phyloP scores from a whole-genome alignment of 2,888 invertebrate species.

The Aproaerema taeniolella region DNA sequence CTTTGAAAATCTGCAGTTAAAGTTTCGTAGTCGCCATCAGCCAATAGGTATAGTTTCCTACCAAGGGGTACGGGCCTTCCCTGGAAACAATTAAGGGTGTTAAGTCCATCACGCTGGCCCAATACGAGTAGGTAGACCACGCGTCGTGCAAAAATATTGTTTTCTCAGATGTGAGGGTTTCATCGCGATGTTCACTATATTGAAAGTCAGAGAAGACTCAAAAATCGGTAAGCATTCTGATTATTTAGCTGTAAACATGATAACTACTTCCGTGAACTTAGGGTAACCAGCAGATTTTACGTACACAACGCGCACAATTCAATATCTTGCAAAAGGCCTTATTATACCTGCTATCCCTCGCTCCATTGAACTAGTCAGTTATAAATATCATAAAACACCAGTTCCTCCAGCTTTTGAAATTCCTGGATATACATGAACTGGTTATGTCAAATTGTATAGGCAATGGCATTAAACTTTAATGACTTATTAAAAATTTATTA shows the following conservation, averaged over 20 bases:
- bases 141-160: no score
- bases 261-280: slow-evolving; percentile 60
- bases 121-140: no score
- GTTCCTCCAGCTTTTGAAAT: slow-evolving; percentile 28
- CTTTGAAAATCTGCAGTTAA: slow-evolving; percentile 24
- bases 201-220: slow-evolving; percentile 44
- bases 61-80: no score
- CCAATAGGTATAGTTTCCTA: no score
- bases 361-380: slow-evolving; percentile 28
- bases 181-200: no score
- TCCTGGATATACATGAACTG: slow-evolving; percentile 32
- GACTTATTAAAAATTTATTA: slow-evolving; percentile 11
- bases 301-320: slow-evolving; percentile 29
- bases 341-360: slow-evolving; percentile 26
- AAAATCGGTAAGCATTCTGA: slow-evolving; percentile 63
- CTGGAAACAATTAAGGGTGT: no score
- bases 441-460: slow-evolving; percentile 28
- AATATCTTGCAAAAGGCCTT: slow-evolving; percentile 24
- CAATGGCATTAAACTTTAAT: slow-evolving; percentile 11
- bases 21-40: no score
- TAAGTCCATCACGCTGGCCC: no score
- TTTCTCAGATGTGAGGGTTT: no score
- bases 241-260: slow-evolving; percentile 66
- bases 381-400: slow-evolving; percentile 42
- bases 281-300: slow-evolving; percentile 36